phyloP scores from a whole-genome alignment of 1,140 invertebrate genomes.

The Drosophila neocordata region DNA sequence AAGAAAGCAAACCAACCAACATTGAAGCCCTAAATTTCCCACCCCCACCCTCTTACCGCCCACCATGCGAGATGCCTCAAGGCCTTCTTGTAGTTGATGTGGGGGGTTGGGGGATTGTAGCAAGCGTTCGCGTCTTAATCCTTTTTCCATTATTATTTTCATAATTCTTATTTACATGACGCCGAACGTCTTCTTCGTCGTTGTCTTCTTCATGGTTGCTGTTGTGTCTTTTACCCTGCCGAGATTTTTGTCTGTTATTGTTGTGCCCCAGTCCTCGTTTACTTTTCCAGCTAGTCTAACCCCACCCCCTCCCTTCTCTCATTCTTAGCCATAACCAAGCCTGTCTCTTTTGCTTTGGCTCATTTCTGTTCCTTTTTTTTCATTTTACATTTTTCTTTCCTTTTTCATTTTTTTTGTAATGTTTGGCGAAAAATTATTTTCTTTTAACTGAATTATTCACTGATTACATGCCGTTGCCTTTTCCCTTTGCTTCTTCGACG shows the following conservation, averaged over 20 bases:
- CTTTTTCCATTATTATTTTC: conserved; percentile 83
- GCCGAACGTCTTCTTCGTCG: conserved; percentile 60
- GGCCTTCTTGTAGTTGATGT: not conserved
- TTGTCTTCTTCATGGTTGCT: conserved; percentile 17
- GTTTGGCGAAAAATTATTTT: conserved; percentile 78
- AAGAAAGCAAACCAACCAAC: not conserved
- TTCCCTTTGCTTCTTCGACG: conserved; percentile 11
- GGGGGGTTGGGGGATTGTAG: conserved; percentile 11
- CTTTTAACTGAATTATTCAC: conserved; percentile 82
- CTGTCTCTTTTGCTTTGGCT: conserved; percentile 51
- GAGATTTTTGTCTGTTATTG: conserved; percentile 70
- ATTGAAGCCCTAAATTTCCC: conserved; percentile 5
- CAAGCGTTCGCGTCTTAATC: conserved; percentile 74
- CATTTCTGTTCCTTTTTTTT: not conserved
- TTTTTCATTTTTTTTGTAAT: conserved; percentile 48
- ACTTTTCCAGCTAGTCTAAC: not conserved
- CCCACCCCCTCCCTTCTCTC: conserved; percentile 1
- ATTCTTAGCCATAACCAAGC: not conserved
- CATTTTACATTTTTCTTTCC: not conserved
- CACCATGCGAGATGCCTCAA: conserved; percentile 24
- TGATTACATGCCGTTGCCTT: conserved; percentile 58
- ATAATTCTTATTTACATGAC: conserved; percentile 83
- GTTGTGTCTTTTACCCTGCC: conserved; percentile 23
- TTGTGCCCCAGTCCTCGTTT: conserved; percentile 27
- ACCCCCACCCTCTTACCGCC: not conserved